These are phyloP conservation scores for Cerceris ruficornis DNA, from an alignment of 2,888 invertebrate species.

Conservation along the genomic window DNA sequence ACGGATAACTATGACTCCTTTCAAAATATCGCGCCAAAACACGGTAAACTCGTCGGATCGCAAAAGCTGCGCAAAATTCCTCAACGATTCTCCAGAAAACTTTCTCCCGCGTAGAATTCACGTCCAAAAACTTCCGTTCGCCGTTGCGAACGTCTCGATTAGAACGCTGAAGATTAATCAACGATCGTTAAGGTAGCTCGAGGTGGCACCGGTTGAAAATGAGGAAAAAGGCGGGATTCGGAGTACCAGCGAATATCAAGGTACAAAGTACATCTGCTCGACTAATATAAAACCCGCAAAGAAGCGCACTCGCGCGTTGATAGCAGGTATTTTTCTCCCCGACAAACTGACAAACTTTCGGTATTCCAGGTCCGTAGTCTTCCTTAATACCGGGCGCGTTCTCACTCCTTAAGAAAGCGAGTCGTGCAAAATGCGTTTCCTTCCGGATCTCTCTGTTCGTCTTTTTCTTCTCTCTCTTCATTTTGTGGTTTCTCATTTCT, in stretches of 20 bases:
- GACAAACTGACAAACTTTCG: constrained; percentile 60
- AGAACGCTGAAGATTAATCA: too few relatives aligned
- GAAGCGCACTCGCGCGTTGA: constrained; percentile 7
- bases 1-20: too few relatives aligned
- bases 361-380: constrained; percentile 43
- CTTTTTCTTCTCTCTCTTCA: not conserved
- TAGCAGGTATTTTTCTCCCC: constrained; percentile 53
- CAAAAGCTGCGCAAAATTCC: too few relatives aligned
- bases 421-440: constrained; percentile 37
- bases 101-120: too few relatives aligned
- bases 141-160: too few relatives aligned
- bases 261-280: not conserved
- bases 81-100: too few relatives aligned
- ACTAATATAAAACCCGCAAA: constrained; percentile 3
- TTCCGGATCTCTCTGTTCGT: not conserved
- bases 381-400: constrained; percentile 43
- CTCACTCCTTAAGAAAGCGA: constrained; percentile 33
- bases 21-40: too few relatives aligned
- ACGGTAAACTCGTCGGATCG: too few relatives aligned
- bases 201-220: not conserved
- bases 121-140: too few relatives aligned
- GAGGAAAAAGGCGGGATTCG: not conserved
- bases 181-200: not conserved
- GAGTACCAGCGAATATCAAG: not conserved
- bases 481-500: too few relatives aligned